Evolutionary conservation across 2,797 vertebrate species (phyloP).

Genomic region (Galaxias olidus): DNA sequence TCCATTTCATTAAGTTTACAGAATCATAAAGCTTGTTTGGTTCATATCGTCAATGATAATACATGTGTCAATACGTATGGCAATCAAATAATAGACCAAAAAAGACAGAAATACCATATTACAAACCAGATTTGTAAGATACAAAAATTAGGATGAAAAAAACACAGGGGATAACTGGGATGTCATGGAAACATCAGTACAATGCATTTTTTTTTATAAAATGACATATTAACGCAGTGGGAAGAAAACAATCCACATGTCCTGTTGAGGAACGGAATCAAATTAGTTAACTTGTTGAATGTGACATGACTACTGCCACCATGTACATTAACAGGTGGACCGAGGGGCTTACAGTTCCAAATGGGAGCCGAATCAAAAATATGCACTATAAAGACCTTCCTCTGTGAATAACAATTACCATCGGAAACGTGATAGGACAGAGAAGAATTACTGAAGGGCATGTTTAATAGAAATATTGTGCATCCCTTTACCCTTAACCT

Average conservation of each 20-base stretch:
- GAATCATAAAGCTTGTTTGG: conserved; percentile 75
- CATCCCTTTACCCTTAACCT: conserved; percentile 35
- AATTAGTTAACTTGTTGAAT: conserved; percentile 13
- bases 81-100: conserved; percentile 56
- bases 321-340: conserved; percentile 26
- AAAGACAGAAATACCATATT: conserved; percentile 44
- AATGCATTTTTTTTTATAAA: no score
- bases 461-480: conserved; percentile 11
- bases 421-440: conserved; percentile 31
- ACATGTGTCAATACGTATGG: conserved; percentile 61
- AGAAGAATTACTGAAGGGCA: conserved; percentile 10
- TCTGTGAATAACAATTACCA: conserved; percentile 46
- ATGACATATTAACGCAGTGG: no score
- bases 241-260: no score
- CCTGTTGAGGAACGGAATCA: no score
- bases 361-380: conserved; percentile 54
- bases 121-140: neutral
- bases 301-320: conserved; percentile 23
- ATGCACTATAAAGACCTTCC: conserved; percentile 28
- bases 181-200: no score
- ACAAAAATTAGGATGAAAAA: conserved; percentile 38
- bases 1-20: conserved; percentile 68
- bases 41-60: conserved; percentile 67
- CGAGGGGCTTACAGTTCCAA: conserved; percentile 43
- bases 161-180: neutral